Conservation (phyloP, 2,797 vertebrate genomes). For the Rhabdophis nuchalis region DNA sequence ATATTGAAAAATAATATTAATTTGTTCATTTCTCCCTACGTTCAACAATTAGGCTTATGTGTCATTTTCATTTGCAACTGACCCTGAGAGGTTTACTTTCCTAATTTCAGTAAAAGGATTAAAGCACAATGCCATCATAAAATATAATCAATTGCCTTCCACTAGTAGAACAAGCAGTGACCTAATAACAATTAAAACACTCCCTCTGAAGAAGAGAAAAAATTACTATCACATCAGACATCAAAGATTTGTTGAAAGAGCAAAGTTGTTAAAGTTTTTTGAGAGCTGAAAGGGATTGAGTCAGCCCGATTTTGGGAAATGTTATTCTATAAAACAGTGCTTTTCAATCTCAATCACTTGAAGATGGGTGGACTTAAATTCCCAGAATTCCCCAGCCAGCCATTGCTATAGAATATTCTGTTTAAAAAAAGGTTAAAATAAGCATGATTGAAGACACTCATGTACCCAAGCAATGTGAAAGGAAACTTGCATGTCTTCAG, state of each 20-base stretch:
- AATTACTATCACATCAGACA: not conserved
- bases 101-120: not conserved
- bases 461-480: fast-evolving
- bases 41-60: not conserved
- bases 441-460: not conserved
- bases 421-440: not conserved
- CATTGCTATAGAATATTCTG: not conserved
- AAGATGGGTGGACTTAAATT: not conserved
- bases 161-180: not conserved
- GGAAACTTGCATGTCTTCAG: not conserved
- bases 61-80: not conserved
- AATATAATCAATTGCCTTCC: not conserved
- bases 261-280: not conserved
- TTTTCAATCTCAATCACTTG: not conserved
- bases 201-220: not conserved
- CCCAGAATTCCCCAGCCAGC: not conserved
- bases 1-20: not conserved
- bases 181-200: not conserved
- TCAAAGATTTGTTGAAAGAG: not conserved
- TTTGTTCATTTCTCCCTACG: not conserved
- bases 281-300: not conserved
- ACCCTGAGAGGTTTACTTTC: not conserved
- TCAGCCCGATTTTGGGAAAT: not conserved
- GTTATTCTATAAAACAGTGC: not conserved
- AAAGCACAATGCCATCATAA: not conserved